phyloP scores from a whole-genome alignment of 2,888 invertebrate genomes.

The Drosophila rubida region DNA sequence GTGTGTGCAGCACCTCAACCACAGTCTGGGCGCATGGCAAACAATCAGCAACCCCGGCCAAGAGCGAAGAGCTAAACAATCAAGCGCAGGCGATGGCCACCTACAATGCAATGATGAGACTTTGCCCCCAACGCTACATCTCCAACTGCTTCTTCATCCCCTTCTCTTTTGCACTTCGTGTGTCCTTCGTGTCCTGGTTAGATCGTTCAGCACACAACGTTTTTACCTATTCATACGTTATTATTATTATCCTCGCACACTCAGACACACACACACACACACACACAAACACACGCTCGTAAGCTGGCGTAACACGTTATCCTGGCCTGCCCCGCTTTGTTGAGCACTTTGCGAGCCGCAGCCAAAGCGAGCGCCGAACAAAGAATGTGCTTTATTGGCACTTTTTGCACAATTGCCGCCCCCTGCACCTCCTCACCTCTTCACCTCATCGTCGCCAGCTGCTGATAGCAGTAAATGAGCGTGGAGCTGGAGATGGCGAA shows the following conservation, averaged over 20 bases:
- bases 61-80: conserved; percentile 71
- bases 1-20: conserved; percentile 60
- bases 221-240: conserved; percentile 83
- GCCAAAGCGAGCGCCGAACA: conserved; percentile 64
- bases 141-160: conserved; percentile 1
- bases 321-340: conserved; percentile 70
- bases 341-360: conserved; percentile 78
- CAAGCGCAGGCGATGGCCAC: conserved; percentile 72
- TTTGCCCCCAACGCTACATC: background rate
- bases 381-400: conserved; percentile 84
- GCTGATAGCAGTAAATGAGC: conserved; percentile 70
- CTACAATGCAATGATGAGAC: conserved; percentile 66
- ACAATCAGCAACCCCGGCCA: conserved; percentile 55
- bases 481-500: conserved; percentile 27
- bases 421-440: conserved; percentile 18
- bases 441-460: conserved; percentile 2
- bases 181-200: conserved; percentile 24
- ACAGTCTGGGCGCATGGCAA: conserved; percentile 48
- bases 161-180: background rate
- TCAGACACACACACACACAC: conserved; percentile 49
- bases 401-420: conserved; percentile 81
- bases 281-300: too few species aligned
- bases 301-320: conserved; percentile 65
- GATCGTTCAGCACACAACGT: conserved; percentile 44
- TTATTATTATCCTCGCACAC: conserved; percentile 77